Percentiles rank a stretch among this genome's conserved stretches.
Conservation (phyloP, 2,113 vertebrate species). For the Butorides virescens region DNA sequence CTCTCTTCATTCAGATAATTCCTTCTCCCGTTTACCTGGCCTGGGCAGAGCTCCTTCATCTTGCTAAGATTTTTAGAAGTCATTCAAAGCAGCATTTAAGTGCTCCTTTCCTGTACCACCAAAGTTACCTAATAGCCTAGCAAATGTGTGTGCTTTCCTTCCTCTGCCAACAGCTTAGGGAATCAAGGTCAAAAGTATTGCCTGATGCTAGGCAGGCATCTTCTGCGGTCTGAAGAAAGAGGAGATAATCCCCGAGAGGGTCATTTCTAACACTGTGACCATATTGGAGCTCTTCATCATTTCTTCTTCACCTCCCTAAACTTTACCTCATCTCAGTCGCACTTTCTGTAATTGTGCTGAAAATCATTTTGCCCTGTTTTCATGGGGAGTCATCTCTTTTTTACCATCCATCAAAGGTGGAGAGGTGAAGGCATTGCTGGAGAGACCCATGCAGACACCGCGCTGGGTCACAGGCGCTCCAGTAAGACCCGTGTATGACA, state of each 20-base stretch:
- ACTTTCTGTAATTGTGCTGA: neutral
- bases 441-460: neutral
- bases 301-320: neutral
- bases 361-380: neutral
- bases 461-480: conserved; percentile 1
- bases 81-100: neutral
- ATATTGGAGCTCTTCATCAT: neutral
- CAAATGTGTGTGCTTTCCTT: neutral
- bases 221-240: neutral
- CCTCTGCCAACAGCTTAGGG: neutral
- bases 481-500: conserved; percentile 15
- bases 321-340: neutral
- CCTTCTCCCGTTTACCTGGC: neutral
- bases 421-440: neutral
- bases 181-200: neutral
- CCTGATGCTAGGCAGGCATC: neutral
- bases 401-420: neutral
- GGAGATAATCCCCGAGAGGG: neutral
- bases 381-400: neutral
- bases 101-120: neutral
- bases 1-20: neutral
- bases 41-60: neutral
- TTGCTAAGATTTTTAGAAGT: neutral
- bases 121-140: neutral
- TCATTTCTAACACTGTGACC: neutral